Evolutionary conservation across 2,888 invertebrate species (phyloP), one percentile per base, ranked within the genome.

Genomic region (Campopleginae sp.): DNA sequence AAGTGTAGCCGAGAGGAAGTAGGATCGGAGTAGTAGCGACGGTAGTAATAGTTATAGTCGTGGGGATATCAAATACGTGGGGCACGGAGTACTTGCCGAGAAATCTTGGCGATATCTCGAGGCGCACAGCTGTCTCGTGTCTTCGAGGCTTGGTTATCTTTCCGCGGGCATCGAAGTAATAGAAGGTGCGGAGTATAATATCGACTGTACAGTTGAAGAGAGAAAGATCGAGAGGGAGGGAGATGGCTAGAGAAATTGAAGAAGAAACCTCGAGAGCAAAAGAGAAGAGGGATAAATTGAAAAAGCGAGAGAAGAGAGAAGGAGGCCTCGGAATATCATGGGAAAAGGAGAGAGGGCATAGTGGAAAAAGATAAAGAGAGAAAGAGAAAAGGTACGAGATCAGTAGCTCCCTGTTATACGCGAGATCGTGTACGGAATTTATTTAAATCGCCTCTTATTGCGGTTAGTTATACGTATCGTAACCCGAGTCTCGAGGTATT

Each of bases 401-500:
- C 75, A 66, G 82, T 82, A 83, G 88, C 88, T 88, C 87, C 87
- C 88, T 88, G 88, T 88, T 88, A 87, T 85, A 88, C 88, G 86
- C 88, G 82, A 82, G 80, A 85, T 81, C 87, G 85, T 87, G 84
- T 85, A 79, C 78, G 82, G 84, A 88, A 89, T 90, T 90, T 90
- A 90, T 90, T 88, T 84, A 88, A 88, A 89, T 90, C 87, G 88
- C 88, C 84, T 89, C 88, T 87, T 86, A 87, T 86, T 85, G 88
- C 86, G 84, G 88, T 89, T 89, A 88, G 88, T 89, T 89, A 89
- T 86, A 82, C 81, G 85, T 81, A 86, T 86, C 82, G 87, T 82
- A 85, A 85, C 83, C 85, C 82, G 75, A 84, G 80, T 58, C 79
- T 75, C 74, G 66, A 38, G 65, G 46, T 61, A 65, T 65, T 58